Evolutionary conservation across 2,888 invertebrate species (phyloP).

Genomic region (Reticulitermes lucifugus): DNA sequence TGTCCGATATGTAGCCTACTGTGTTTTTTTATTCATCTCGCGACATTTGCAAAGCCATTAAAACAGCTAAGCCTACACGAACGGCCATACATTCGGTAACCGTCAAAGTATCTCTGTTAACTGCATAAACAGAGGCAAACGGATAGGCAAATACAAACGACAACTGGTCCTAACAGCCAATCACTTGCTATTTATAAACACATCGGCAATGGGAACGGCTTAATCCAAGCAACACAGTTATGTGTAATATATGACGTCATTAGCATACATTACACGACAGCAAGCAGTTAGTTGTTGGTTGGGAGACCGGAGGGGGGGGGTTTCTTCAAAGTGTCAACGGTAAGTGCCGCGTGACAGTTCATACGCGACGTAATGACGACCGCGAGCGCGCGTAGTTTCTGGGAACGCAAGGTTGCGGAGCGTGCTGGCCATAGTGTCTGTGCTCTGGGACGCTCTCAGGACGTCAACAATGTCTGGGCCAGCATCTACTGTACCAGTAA

Average conservation of each 20-base stretch:
- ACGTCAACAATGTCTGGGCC: slow-evolving; percentile 14
- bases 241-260: background rate
- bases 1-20: too few relatives aligned
- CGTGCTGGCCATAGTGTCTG: background rate
- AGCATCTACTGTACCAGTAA: slow-evolving; percentile 45
- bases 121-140: too few relatives aligned
- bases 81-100: too few relatives aligned
- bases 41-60: too few relatives aligned
- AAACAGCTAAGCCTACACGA: too few relatives aligned
- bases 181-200: background rate
- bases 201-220: background rate
- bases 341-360: background rate
- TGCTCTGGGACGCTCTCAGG: background rate
- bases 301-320: background rate
- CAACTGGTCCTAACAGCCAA: background rate
- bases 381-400: slow-evolving; percentile 35
- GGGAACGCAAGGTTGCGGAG: slow-evolving; percentile 29
- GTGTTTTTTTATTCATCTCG: too few relatives aligned
- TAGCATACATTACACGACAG: background rate
- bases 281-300: background rate
- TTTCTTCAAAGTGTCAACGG: background rate
- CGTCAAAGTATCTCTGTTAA: too few relatives aligned
- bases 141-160: background rate
- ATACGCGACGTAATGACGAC: background rate
- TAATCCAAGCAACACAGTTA: too few relatives aligned